A percentile compares a stretch with the other conserved stretches of the same genome.
Conservation (phyloP, 2,888 invertebrate genomes). For the Tetranychus piercei region DNA sequence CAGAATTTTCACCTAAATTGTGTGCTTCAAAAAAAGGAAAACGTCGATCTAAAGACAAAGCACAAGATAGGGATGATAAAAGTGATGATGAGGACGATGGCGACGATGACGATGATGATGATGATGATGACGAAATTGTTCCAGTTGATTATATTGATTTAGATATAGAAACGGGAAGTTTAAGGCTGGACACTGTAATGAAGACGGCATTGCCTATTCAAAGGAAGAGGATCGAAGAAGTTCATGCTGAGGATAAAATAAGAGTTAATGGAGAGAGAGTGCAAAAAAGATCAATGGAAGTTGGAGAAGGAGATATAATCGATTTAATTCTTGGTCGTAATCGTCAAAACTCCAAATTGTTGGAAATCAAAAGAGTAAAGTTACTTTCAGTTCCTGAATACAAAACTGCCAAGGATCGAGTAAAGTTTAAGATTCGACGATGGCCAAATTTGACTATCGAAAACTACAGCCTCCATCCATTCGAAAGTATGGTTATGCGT, state of each 20-base stretch:
- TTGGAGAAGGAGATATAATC: slow-evolving; percentile 18
- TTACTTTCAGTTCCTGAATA: slow-evolving; percentile 17
- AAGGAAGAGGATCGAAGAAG: slow-evolving; percentile 15
- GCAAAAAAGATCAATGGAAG: slow-evolving; percentile 18
- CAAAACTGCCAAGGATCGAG: slow-evolving; percentile 11
- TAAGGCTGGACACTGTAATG: slow-evolving; percentile 18
- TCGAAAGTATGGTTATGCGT: background rate
- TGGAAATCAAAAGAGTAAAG: slow-evolving; percentile 15
- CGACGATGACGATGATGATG: slow-evolving; percentile 5
- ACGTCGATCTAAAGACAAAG: background rate
- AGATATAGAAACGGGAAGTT: background rate
- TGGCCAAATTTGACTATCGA: slow-evolving; percentile 15
- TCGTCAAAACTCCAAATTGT: slow-evolving; percentile 11
- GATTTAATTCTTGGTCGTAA: slow-evolving; percentile 20
- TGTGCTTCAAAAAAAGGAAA: no score
- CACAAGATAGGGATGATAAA: background rate
- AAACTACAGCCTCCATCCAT: slow-evolving; percentile 16
- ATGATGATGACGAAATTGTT: background rate
- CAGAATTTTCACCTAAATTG: no score
- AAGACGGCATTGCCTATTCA: slow-evolving; percentile 14
- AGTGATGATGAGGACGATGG: background rate
- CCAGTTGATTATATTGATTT: background rate
- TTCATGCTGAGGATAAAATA: slow-evolving; percentile 18
- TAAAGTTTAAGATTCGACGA: slow-evolving; percentile 13
- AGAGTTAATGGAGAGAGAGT: slow-evolving; percentile 20